Conservation (phyloP, 2,888 invertebrate genomes). For the Philopedon plagiatum region DNA sequence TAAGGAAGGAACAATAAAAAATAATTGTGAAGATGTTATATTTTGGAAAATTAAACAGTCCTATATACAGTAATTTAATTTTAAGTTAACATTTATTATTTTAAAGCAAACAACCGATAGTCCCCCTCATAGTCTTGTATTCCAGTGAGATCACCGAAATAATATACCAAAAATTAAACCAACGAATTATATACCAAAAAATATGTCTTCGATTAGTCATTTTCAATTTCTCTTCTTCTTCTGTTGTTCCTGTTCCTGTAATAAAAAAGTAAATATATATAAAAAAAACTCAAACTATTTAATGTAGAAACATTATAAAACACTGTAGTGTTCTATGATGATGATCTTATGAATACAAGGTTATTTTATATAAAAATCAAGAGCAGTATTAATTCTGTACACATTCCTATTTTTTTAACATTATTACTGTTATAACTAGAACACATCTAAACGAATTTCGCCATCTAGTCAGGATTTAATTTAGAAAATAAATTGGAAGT, state of each 20-base stretch:
- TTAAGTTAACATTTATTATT: slow-evolving; percentile 5
- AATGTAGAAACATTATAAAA: no score
- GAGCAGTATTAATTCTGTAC: no score
- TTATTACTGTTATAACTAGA: no score
- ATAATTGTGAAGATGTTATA: background rate
- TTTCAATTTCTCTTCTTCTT: slow-evolving; percentile 64
- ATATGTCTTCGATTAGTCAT: slow-evolving; percentile 15
- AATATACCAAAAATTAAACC: slow-evolving; percentile 5
- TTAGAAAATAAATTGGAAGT: no score
- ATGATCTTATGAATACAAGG: no score
- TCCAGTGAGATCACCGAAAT: slow-evolving; percentile 9
- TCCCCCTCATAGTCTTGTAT: background rate
- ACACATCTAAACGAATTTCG: no score
- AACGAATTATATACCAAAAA: slow-evolving; percentile 1
- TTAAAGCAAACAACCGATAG: slow-evolving; percentile 3
- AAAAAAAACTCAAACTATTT: no score
- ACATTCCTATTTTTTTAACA: no score
- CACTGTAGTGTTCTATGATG: no score
- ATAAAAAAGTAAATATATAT: slow-evolving; percentile 51
- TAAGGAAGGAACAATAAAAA: slow-evolving; percentile 2
- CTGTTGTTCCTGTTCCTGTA: slow-evolving; percentile 66
- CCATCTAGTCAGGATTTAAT: no score
- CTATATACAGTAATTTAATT: slow-evolving; percentile 18
- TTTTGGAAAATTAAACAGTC: slow-evolving; percentile 20
- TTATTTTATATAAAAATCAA: no score